Conservation (phyloP, 2,797 vertebrate species). For the Acipenser ruthenus region DNA sequence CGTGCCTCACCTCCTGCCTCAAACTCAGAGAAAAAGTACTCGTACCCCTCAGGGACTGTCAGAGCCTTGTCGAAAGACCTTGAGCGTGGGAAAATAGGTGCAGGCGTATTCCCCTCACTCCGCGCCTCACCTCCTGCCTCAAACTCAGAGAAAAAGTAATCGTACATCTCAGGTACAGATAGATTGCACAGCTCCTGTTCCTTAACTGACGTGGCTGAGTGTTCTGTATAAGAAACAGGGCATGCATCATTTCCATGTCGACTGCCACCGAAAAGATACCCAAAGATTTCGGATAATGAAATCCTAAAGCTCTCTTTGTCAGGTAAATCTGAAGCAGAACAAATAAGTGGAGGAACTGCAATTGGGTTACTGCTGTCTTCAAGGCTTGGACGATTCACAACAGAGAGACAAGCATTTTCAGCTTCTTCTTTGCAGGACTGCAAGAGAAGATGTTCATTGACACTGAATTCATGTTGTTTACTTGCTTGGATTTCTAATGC, state of each 20-base stretch:
- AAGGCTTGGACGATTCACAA: no score
- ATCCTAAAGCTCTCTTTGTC: slow-evolving; percentile 31
- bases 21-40: slow-evolving; percentile 79
- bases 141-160: slow-evolving; percentile 80
- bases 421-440: no score
- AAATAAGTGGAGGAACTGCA: no score
- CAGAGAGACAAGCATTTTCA: no score
- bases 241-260: slow-evolving; percentile 29
- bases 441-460: no score
- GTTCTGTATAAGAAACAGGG: slow-evolving; percentile 24
- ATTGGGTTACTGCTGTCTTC: no score
- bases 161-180: slow-evolving; percentile 76
- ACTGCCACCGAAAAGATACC: slow-evolving; percentile 45
- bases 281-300: slow-evolving; percentile 47
- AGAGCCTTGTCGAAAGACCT: slow-evolving; percentile 40
- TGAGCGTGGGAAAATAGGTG: slow-evolving; percentile 49
- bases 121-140: slow-evolving; percentile 39
- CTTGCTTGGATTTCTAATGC: no score
- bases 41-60: slow-evolving; percentile 76
- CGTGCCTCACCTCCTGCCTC: slow-evolving; percentile 39
- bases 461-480: no score
- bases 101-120: slow-evolving; percentile 24
- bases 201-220: slow-evolving; percentile 14
- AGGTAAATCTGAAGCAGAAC: no score
- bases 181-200: slow-evolving; percentile 33